Conservation (phyloP, 1,140 invertebrate genomes). For the Fopius arisanus region DNA sequence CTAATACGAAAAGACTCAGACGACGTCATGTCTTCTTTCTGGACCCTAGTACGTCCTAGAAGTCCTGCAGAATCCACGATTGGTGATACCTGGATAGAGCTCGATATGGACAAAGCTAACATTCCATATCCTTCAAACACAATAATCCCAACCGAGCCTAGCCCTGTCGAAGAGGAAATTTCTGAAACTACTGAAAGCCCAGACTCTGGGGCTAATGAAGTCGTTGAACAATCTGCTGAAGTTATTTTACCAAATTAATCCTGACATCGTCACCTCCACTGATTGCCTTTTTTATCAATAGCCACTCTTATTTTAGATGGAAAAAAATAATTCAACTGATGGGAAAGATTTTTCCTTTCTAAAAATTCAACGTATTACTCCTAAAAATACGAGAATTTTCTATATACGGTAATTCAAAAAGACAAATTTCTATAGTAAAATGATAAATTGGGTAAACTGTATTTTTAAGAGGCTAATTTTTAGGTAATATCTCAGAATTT, state of each 20-base stretch:
- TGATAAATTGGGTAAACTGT: no score
- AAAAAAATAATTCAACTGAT: no score
- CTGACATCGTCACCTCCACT: no score
- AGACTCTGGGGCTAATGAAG: not conserved
- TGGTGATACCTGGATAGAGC: not conserved
- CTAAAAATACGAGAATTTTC: no score
- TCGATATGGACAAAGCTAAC: not conserved
- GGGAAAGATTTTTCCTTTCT: no score
- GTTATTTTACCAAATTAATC: not conserved
- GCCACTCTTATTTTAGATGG: no score
- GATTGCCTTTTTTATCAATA: no score
- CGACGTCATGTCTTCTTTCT: not conserved
- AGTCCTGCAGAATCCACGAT: not conserved
- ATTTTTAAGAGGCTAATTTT: no score
- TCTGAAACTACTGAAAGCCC: not conserved
- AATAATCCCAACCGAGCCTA: not conserved
- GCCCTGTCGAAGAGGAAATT: not conserved
- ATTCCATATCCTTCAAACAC: not conserved
- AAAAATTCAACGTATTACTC: no score
- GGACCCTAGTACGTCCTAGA: not conserved
- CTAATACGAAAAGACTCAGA: slow-evolving; percentile 41
- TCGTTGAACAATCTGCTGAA: not conserved
- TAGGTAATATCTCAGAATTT: no score
- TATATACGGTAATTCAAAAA: no score
- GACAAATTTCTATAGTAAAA: no score